Evolutionary conservation across 1,140 invertebrate species (phyloP).

Genomic region (Aculops lycopersici): DNA sequence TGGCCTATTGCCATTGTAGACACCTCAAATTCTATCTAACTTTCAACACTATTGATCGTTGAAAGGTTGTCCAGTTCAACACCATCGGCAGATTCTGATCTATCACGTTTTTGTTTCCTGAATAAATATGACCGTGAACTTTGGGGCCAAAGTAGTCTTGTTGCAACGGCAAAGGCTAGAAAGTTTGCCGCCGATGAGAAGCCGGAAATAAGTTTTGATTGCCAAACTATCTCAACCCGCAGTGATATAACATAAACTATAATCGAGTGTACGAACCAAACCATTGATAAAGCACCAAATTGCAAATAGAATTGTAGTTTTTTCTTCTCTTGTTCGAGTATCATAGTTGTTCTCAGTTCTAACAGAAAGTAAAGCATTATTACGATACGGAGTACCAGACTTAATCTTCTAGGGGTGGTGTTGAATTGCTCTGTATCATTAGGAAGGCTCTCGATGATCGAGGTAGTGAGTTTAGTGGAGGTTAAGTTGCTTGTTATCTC

Average conservation of each 20-base stretch:
- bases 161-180: constrained; percentile 66
- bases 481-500: no score
- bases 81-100: no score
- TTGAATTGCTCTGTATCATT: constrained; percentile 87
- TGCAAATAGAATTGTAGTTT: constrained; percentile 72
- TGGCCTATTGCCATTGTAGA: no score
- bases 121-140: constrained; percentile 22
- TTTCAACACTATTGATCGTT: no score
- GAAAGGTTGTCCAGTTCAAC: no score
- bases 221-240: constrained; percentile 70
- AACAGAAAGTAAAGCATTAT: constrained; percentile 84
- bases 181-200: constrained; percentile 77
- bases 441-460: no score
- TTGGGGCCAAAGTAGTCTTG: constrained; percentile 76
- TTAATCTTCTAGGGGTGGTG: constrained; percentile 78
- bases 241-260: constrained; percentile 67
- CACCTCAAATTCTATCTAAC: no score
- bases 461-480: no score
- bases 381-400: constrained; percentile 43
- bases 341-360: constrained; percentile 65
- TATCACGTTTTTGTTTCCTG: no score
- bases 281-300: constrained; percentile 76
- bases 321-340: constrained; percentile 56
- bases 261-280: constrained; percentile 91
- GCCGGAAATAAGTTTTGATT: constrained; percentile 73